These are phyloP conservation scores for Crotalus tigris DNA, from an alignment of 2,113 vertebrate species.

Conservation along the genomic window DNA sequence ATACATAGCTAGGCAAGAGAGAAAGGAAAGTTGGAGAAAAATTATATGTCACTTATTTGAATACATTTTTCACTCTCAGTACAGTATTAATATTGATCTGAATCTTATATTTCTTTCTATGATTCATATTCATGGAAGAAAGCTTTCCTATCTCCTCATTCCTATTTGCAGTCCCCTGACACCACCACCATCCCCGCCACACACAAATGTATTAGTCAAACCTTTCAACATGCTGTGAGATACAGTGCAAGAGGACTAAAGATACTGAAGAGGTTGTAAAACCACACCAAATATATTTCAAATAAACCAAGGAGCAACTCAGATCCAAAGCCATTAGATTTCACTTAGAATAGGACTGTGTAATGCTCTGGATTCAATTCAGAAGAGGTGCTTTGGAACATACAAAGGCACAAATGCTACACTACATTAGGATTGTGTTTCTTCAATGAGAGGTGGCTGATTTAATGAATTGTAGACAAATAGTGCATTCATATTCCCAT, in stretches of 20 bases:
- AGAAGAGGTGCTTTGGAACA: neutral
- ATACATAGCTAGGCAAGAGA: constrained; percentile 85
- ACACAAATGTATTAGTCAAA: neutral
- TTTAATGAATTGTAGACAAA: neutral
- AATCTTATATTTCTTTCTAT: neutral
- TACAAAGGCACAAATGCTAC: neutral
- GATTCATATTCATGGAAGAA: neutral
- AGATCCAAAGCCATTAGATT: fast-evolving
- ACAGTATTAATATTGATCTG: neutral
- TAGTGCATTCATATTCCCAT: neutral
- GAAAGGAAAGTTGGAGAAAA: constrained; percentile 37
- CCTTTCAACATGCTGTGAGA: neutral
- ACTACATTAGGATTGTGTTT: neutral
- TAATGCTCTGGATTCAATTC: neutral
- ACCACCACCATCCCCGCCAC: too few relatives aligned
- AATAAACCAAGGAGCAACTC: neutral
- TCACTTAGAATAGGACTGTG: neutral
- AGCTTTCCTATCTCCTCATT: neutral
- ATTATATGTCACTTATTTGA: neutral
- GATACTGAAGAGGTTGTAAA: neutral
- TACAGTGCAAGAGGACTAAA: neutral
- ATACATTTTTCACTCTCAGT: neutral
- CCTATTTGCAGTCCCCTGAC: neutral
- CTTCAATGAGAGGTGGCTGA: neutral
- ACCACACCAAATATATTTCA: too few relatives aligned